A percentile compares a stretch with the other conserved stretches of the same genome.
phyloP scores from a whole-genome alignment of 1,140 invertebrate genomes.

The Drosophila nasuta region DNA sequence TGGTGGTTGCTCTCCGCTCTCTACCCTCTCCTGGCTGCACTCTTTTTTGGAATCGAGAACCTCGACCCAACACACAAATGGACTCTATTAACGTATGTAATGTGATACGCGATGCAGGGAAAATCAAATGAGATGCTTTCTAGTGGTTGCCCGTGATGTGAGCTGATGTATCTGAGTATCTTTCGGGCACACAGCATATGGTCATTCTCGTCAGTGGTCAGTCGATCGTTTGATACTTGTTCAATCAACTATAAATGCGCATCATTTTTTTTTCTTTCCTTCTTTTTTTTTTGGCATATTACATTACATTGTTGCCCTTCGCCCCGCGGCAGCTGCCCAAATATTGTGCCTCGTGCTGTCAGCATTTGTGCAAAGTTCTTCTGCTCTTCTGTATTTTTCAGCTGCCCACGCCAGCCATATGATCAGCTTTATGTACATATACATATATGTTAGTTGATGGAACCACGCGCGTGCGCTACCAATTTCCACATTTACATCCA shows the following conservation, averaged over 20 bases:
- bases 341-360: constrained; percentile 66
- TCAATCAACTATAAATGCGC: constrained; percentile 21
- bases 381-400: constrained; percentile 17
- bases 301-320: constrained; percentile 49
- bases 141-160: background rate
- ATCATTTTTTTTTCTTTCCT: constrained; percentile 16
- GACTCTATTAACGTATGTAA: constrained; percentile 69
- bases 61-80: constrained; percentile 44
- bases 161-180: constrained; percentile 55
- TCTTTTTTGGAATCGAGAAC: constrained; percentile 20
- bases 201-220: constrained; percentile 47
- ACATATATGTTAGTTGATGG: background rate
- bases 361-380: constrained; percentile 14
- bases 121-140: constrained; percentile 59
- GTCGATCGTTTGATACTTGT: constrained; percentile 18
- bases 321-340: constrained; percentile 62
- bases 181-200: constrained; percentile 53
- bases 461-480: constrained; percentile 1
- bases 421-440: background rate
- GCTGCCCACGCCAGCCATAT: constrained; percentile 9
- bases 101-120: constrained; percentile 64
- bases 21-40: constrained; percentile 46
- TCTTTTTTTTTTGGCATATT: constrained; percentile 63
- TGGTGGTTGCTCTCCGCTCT: constrained; percentile 52
- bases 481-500: constrained; percentile 16